These are phyloP conservation scores for Prionailurus bengalensis DNA, from an alignment of 2,113 vertebrate genomes.

Conservation along the genomic window DNA sequence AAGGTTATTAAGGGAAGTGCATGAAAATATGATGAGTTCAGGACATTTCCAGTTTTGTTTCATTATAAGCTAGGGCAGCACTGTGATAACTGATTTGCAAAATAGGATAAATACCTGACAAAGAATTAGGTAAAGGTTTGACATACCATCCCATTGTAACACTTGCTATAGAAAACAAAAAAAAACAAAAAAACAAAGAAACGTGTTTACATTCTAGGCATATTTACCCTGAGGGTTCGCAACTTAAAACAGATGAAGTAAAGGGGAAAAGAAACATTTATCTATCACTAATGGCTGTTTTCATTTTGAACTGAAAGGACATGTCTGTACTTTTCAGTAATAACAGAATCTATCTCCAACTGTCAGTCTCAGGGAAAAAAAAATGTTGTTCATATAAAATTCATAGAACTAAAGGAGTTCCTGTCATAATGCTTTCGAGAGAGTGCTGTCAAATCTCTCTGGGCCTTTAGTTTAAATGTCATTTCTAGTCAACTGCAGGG, in stretches of 20 bases:
- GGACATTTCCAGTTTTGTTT: slow-evolving; percentile 54
- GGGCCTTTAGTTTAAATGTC: slow-evolving; percentile 63
- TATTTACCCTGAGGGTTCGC: slow-evolving; percentile 66
- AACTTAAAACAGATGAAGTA: slow-evolving; percentile 70
- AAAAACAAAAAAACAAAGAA: not conserved
- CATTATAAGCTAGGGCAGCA: not conserved
- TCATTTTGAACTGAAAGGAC: slow-evolving; percentile 67
- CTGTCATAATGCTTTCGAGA: slow-evolving; percentile 52
- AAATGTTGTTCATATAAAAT: slow-evolving; percentile 78
- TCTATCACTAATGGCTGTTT: slow-evolving; percentile 74
- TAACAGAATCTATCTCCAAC: slow-evolving; percentile 73
- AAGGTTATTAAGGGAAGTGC: not conserved
- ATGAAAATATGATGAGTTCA: not conserved
- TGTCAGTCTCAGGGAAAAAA: slow-evolving; percentile 66
- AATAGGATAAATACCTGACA: slow-evolving; percentile 40
- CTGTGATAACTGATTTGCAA: slow-evolving; percentile 19
- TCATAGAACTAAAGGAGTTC: slow-evolving; percentile 66
- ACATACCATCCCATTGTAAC: not conserved
- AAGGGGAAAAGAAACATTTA: slow-evolving; percentile 64
- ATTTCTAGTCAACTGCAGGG: slow-evolving; percentile 72
- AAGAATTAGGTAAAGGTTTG: slow-evolving; percentile 63
- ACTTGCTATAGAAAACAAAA: slow-evolving; percentile 4
- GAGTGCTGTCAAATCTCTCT: slow-evolving; percentile 69
- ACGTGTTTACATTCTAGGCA: slow-evolving; percentile 63
- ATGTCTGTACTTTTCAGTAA: slow-evolving; percentile 65